Evolutionary conservation across 2,888 invertebrate species (phyloP), one percentile per base, ranked within the genome.

Genomic region (Imbricaverruca yamaguchii): DNA sequence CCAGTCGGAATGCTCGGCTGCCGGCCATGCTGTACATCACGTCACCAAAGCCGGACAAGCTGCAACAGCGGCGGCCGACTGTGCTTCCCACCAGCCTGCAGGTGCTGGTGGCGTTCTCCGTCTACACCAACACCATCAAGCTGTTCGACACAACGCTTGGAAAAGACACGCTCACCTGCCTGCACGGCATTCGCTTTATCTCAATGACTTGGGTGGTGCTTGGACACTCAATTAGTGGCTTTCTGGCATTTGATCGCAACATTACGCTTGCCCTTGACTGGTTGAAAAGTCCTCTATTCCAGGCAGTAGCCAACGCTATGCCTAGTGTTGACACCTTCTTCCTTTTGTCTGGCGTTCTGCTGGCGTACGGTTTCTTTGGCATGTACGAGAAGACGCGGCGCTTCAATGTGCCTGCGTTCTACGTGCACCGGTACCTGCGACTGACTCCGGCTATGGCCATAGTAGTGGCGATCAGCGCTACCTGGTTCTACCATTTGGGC

Each of bases 31-130:
- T 74, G 21, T 10, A 55, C 21, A 23, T 74, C 9, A 55, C 1
- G 21, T 21, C 13, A 10, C 55, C 53, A 6, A 53, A 55, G 55
- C 74, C 74, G 11, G 53, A 53, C 18, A 21, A 0, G 74, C 53
- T 74, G 53, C 74, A 10, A 11, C 80, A 65, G 63, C 23, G n/a
- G 12, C 1, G 9, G 59, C 63, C 63, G 39, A 13, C 39, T 9
- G 39, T 15, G 3, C 25, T 80, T 25, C 21, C 23, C 67, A 80
- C 80, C 53, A 53, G 12, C 18, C 80, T 78, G 57, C 53, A 55
- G 39, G 80, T 61, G n/a, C 83, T 87, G 83, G 88, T 90, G 85
- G 89, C 91, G 0, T 93, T 93, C 87, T 93, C 93, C 0, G 87
- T 93, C 13, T 91, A 91, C 85, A 90, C 90, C 82, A 91, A 92